Conservation (phyloP, 35 echinoderm and acorn worm genomes). For the Heliocidaris erythrogramma region DNA sequence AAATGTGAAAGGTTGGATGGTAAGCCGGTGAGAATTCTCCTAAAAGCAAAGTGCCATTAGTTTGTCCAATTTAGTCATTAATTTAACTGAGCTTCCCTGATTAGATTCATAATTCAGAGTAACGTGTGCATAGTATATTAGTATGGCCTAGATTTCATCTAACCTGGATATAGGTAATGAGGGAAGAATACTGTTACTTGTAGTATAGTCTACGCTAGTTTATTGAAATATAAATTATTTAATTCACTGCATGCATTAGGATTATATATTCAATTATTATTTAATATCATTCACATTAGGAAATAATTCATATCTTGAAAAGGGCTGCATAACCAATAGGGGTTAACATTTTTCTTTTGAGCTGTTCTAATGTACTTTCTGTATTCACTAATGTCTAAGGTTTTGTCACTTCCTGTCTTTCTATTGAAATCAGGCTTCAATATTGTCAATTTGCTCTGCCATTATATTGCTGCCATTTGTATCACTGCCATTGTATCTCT, state of each 20-base stretch:
- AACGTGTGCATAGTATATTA: background rate
- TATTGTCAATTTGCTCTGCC: too few relatives aligned
- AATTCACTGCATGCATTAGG: background rate
- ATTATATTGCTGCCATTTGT: too few relatives aligned
- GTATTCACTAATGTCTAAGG: background rate
- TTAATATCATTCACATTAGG: slow-evolving; percentile 5
- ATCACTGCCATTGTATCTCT: too few relatives aligned
- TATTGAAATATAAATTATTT: background rate
- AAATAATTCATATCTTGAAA: background rate
- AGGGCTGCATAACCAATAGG: background rate
- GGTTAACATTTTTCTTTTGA: background rate
- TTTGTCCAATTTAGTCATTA: slow-evolving; percentile 13
- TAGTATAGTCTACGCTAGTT: background rate
- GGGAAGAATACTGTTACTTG: background rate
- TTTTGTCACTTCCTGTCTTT: background rate
- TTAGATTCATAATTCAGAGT: background rate
- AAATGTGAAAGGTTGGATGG: background rate
- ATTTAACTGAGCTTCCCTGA: background rate
- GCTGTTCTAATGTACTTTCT: background rate
- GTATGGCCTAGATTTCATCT: background rate
- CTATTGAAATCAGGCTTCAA: too few relatives aligned
- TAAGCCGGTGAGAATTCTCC: background rate
- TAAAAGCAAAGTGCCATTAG: slow-evolving; percentile 11
- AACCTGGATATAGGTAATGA: background rate
- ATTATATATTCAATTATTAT: background rate